Evolutionary conservation across 2,888 invertebrate genomes (phyloP).

Genomic region (Teinopalpus imperialis): DNA sequence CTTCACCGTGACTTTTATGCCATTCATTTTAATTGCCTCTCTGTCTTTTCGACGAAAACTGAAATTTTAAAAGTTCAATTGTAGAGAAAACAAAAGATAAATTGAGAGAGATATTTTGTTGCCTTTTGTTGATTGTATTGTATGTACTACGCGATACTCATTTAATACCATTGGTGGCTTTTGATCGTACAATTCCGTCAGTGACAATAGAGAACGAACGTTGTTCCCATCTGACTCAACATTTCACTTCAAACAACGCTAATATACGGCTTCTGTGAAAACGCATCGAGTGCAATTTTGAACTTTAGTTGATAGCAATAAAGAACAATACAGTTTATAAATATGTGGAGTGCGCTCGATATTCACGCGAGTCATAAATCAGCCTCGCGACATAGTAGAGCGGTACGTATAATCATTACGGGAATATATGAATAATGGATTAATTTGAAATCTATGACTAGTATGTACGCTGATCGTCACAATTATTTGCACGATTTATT

Average conservation of each 20-base stretch:
- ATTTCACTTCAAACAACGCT: slow-evolving; percentile 7
- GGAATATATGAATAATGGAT: slow-evolving; percentile 13
- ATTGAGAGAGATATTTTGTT: too few relatives aligned
- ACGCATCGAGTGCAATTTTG: not conserved
- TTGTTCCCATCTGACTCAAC: slow-evolving; percentile 3
- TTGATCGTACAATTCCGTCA: not conserved
- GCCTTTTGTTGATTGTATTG: too few relatives aligned
- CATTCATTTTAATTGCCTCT: too few relatives aligned
- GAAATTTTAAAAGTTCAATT: too few relatives aligned
- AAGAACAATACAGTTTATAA: slow-evolving; percentile 6
- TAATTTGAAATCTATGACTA: slow-evolving; percentile 2
- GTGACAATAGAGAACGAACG: not conserved
- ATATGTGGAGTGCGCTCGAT: slow-evolving; percentile 11
- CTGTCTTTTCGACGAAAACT: too few relatives aligned
- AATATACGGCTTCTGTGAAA: slow-evolving; percentile 11
- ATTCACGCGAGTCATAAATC: slow-evolving; percentile 12
- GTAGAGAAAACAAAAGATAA: too few relatives aligned
- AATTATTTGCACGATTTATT: not conserved
- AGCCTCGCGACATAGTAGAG: slow-evolving; percentile 14
- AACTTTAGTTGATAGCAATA: not conserved
- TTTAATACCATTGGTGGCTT: not conserved
- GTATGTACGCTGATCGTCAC: not conserved
- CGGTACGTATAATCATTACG: slow-evolving; percentile 20
- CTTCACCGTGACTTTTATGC: too few relatives aligned
- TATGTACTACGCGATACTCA: too few relatives aligned